Percentiles rank a stretch among this genome's conserved stretches.
phyloP scores from a whole-genome alignment of 2,888 invertebrate species.

The Troides helena region DNA sequence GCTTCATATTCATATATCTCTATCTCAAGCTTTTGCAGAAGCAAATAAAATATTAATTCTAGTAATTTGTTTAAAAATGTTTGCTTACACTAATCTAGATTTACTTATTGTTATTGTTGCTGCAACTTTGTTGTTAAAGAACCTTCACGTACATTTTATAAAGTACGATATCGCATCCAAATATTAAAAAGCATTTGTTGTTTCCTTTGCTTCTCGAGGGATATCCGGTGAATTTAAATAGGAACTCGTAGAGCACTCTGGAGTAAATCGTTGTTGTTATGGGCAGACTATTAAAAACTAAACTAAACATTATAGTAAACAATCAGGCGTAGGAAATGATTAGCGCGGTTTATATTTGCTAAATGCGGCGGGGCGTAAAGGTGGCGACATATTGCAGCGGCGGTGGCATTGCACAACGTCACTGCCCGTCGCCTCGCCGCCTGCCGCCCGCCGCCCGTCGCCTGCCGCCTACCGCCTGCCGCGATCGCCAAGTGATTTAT shows the following conservation, averaged over 20 bases:
- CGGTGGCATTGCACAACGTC: conserved; percentile 50
- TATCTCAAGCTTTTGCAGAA: neutral
- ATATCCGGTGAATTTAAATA: too few relatives aligned
- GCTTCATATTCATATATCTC: too few relatives aligned
- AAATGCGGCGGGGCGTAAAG: conserved; percentile 52
- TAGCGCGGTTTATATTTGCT: conserved; percentile 37
- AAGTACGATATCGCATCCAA: too few relatives aligned
- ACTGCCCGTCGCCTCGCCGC: conserved; percentile 41
- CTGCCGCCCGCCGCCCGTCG: conserved; percentile 35
- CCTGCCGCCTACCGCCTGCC: conserved; percentile 41
- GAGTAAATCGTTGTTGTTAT: neutral
- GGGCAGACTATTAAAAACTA: neutral
- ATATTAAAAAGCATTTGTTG: too few relatives aligned
- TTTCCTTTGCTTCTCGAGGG: too few relatives aligned
- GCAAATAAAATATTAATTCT: too few relatives aligned
- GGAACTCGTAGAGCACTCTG: neutral
- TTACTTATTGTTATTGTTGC: too few relatives aligned
- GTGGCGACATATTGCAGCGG: conserved; percentile 50
- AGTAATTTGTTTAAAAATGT: too few relatives aligned
- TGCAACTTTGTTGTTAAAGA: too few relatives aligned
- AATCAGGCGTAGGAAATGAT: conserved; percentile 40
- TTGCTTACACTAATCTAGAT: too few relatives aligned
- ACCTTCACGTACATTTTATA: too few relatives aligned
- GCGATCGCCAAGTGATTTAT: conserved; percentile 25
- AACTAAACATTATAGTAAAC: conserved; percentile 16